phyloP scores from a whole-genome alignment of 2,888 invertebrate species.

The Ypsolopha sequella region DNA sequence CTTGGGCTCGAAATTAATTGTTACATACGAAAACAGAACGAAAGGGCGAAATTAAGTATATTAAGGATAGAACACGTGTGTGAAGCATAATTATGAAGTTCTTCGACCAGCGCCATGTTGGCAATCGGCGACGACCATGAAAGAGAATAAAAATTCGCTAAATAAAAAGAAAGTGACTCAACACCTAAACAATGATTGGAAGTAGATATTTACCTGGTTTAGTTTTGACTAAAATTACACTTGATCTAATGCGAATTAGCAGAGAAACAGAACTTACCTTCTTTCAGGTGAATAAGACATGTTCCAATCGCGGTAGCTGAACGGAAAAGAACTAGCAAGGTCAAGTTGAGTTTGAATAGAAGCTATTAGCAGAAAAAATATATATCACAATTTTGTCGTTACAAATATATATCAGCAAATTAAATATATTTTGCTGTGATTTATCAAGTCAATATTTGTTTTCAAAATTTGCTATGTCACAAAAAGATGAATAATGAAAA shows the following conservation, averaged over 20 bases:
- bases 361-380: constrained; percentile 31
- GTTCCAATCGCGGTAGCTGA: constrained; percentile 83
- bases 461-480: constrained; percentile 18
- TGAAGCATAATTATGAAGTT: constrained; percentile 39
- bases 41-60: no score
- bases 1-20: no score
- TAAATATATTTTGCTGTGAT: constrained; percentile 23
- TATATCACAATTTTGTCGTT: neutral
- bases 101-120: constrained; percentile 69
- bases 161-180: neutral
- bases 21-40: no score
- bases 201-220: neutral
- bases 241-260: constrained; percentile 20
- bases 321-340: constrained; percentile 77
- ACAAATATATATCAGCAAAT: constrained; percentile 6
- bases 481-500: constrained; percentile 29
- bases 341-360: constrained; percentile 64
- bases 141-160: constrained; percentile 11
- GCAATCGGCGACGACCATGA: constrained; percentile 56
- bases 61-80: constrained; percentile 51
- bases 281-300: constrained; percentile 86
- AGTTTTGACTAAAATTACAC: neutral
- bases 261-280: constrained; percentile 76
- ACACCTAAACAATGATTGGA: neutral
- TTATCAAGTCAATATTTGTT: constrained; percentile 24